Conservation (phyloP, 1,140 invertebrate species). For the Dreissena polymorpha region DNA sequence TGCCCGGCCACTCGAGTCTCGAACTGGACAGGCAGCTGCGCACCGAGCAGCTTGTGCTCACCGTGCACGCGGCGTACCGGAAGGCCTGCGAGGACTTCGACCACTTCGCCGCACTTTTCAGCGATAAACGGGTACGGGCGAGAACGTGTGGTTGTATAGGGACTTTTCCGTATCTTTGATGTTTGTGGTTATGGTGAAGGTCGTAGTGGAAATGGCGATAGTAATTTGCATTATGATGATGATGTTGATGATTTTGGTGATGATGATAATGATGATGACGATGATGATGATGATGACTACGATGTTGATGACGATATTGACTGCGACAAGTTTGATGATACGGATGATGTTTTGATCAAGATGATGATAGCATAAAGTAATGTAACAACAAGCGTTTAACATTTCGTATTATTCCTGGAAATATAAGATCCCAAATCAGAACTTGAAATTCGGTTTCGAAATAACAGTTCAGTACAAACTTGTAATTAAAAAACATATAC, state of each 20-base stretch:
- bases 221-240: background rate
- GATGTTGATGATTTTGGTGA: background rate
- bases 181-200: background rate
- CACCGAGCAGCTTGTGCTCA: constrained; percentile 68
- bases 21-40: constrained; percentile 69
- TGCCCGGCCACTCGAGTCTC: constrained; percentile 62
- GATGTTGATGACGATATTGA: too few species aligned
- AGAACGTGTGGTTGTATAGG: background rate
- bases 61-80: constrained; percentile 67
- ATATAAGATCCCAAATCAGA: too few species aligned
- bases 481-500: too few species aligned
- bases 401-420: too few species aligned
- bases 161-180: background rate
- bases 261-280: background rate
- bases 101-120: constrained; percentile 46
- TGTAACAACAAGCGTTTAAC: too few species aligned
- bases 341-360: too few species aligned
- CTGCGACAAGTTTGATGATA: too few species aligned
- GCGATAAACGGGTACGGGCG: constrained; percentile 22
- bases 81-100: constrained; percentile 56
- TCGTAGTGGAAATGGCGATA: background rate
- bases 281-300: background rate
- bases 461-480: too few species aligned
- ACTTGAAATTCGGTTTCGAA: too few species aligned
- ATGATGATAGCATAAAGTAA: too few species aligned